Evolutionary conservation across 2,888 invertebrate genomes (phyloP), one percentile per base, ranked within the genome.

Genomic region (Chloroclysta siterata): DNA sequence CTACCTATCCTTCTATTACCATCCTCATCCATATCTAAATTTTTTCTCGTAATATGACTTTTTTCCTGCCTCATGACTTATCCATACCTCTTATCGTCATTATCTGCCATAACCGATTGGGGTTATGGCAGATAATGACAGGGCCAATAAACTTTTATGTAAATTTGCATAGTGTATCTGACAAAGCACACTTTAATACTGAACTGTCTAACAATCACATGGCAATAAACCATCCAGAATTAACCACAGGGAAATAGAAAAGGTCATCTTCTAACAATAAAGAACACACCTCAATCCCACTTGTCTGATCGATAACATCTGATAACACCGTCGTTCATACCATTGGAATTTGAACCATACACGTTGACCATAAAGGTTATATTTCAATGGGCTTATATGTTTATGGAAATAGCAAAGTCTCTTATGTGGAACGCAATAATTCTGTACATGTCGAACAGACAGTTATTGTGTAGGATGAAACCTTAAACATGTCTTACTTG

Each of bases 241-340:
- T 62, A 67, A 61, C 62, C 78, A 83, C 73, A 73, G 60, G 56
- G 60, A 70, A 75, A 76, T 72, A 76, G 68, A 69, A 71, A 73
- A 80, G 75, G 78, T 79, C 69, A 71, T 70, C 71, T 17, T 79
- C 76, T 76, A 80, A 80, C 75, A 69, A 75, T 61, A 61, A 70
- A 75, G 76, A 77, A 73, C 72, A 71, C 73, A 72, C 72, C 73
- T 77, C 80, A 74, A 78, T 79, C 74, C 70, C 75, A 71, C 60
- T 57, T 64, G 65, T 64, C 70, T 79, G 78, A 82, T 82, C 79
- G 77, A 83, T 83, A 78, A 75, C 73, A 72, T 76, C 74, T 74
- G 75, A 79, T 80, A 82, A 75, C 68, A 53, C 72, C 76, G 80
- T 80, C 33, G 53, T 64, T 52, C 50, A 42, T 11, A 58, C 8